phyloP scores from a whole-genome alignment of 2,797 vertebrate species.

The Gambelia wislizenii region DNA sequence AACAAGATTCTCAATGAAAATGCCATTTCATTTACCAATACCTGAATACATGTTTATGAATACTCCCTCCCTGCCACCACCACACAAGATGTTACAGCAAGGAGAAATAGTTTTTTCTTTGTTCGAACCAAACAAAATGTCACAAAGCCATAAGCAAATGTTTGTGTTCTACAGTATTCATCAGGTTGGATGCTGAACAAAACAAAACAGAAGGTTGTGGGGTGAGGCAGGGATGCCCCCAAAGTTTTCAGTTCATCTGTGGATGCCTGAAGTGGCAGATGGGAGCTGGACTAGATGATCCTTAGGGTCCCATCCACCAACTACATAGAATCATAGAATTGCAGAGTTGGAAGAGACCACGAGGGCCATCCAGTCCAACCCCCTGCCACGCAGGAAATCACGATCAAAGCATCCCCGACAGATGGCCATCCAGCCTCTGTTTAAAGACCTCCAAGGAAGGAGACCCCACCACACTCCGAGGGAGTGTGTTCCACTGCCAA shows the following conservation, averaged over 20 bases:
- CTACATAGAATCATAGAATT: too few species aligned
- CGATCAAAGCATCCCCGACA: too few species aligned
- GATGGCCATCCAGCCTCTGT: too few species aligned
- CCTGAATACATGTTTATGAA: background rate
- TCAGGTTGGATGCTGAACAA: background rate
- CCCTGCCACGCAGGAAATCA: too few species aligned
- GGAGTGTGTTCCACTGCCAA: too few species aligned
- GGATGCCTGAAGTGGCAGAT: too few species aligned
- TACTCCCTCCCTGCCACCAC: background rate
- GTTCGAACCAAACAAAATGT: background rate
- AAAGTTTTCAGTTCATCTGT: background rate
- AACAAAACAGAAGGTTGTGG: background rate
- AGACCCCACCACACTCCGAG: too few species aligned
- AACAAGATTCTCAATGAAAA: background rate
- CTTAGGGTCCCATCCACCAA: too few species aligned
- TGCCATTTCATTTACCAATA: background rate
- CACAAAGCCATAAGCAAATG: background rate
- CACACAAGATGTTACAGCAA: background rate
- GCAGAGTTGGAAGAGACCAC: too few species aligned
- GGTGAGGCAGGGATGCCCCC: background rate
- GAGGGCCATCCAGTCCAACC: too few species aligned
- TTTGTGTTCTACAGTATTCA: background rate
- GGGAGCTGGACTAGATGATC: too few species aligned
- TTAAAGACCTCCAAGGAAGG: too few species aligned
- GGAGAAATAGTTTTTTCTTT: background rate